phyloP scores from a whole-genome alignment of 2,797 vertebrate genomes.

The Morus bassanus region DNA sequence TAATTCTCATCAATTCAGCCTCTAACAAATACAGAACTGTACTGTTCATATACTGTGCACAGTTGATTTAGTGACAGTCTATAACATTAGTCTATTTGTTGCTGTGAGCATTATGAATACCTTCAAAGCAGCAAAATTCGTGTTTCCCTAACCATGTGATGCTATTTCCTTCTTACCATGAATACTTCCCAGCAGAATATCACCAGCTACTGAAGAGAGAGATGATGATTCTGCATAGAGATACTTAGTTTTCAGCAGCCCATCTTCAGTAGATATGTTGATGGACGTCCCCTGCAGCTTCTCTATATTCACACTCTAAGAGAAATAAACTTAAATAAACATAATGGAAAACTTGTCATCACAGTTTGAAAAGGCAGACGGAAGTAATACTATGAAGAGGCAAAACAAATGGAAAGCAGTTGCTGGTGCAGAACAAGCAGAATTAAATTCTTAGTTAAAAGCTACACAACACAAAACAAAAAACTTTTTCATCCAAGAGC shows the following conservation, averaged over 20 bases:
- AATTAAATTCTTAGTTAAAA: background rate
- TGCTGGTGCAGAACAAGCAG: background rate
- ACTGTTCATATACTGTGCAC: background rate
- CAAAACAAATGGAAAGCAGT: background rate
- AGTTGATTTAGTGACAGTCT: background rate
- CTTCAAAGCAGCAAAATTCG: background rate
- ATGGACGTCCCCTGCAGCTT: slow-evolving; percentile 91
- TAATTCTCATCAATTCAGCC: background rate
- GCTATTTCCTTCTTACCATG: slow-evolving; percentile 83
- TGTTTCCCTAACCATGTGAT: background rate
- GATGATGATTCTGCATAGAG: slow-evolving; percentile 88
- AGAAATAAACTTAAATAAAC: slow-evolving; percentile 46
- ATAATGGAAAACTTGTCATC: slow-evolving; percentile 16
- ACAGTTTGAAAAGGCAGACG: background rate
- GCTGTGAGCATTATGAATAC: background rate
- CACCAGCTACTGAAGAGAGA: slow-evolving; percentile 83
- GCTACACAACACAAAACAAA: background rate
- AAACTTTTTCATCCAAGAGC: background rate
- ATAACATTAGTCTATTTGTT: background rate
- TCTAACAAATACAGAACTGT: background rate
- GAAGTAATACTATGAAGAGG: background rate
- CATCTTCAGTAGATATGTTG: slow-evolving; percentile 87
- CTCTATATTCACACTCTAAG: slow-evolving; percentile 86
- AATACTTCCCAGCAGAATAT: slow-evolving; percentile 85
- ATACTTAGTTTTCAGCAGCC: slow-evolving; percentile 87